Evolutionary conservation across 2,888 invertebrate species (phyloP).

Genomic region (Cryptocephalus primarius): DNA sequence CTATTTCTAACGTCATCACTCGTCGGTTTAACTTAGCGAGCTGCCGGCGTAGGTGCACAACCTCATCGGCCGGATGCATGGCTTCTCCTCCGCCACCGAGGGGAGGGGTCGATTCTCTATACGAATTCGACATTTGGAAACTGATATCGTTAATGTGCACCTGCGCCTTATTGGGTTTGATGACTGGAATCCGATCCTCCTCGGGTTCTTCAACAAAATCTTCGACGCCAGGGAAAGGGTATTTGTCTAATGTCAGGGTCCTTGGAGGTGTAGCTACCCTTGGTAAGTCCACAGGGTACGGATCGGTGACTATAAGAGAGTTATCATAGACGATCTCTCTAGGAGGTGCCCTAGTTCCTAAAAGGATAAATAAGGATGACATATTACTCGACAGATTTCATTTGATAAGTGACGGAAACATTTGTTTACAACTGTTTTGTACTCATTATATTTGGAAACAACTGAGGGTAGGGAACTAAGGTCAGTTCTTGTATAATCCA

Average conservation of each 20-base stretch:
- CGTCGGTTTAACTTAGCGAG: slow-evolving; percentile 79
- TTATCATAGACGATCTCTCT: slow-evolving; percentile 79
- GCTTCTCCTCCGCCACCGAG: slow-evolving; percentile 44
- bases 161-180: slow-evolving; percentile 22
- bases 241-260: slow-evolving; percentile 75
- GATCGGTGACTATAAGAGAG: slow-evolving; percentile 59
- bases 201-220: slow-evolving; percentile 38
- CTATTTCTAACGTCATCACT: slow-evolving; percentile 77
- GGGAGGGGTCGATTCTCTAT: slow-evolving; percentile 10
- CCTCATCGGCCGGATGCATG: slow-evolving; percentile 63
- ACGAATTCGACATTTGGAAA: slow-evolving; percentile 18
- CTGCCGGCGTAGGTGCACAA: slow-evolving; percentile 73
- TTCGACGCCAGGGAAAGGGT: slow-evolving; percentile 62
- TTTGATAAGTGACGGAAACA: background rate
- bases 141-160: slow-evolving; percentile 26
- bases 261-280: slow-evolving; percentile 84
- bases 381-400: slow-evolving; percentile 1
- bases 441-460: too few species aligned
- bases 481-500: too few species aligned
- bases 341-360: slow-evolving; percentile 76
- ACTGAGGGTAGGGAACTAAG: too few species aligned
- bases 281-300: slow-evolving; percentile 52
- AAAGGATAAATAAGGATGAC: slow-evolving; percentile 16
- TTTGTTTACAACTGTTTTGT: too few species aligned
- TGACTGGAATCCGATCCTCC: slow-evolving; percentile 22